A percentile compares a stretch with the other conserved stretches of the same genome.
These are phyloP conservation scores for Onychomys arenicola DNA, from an alignment of 2,797 vertebrate species.

Conservation along the genomic window DNA sequence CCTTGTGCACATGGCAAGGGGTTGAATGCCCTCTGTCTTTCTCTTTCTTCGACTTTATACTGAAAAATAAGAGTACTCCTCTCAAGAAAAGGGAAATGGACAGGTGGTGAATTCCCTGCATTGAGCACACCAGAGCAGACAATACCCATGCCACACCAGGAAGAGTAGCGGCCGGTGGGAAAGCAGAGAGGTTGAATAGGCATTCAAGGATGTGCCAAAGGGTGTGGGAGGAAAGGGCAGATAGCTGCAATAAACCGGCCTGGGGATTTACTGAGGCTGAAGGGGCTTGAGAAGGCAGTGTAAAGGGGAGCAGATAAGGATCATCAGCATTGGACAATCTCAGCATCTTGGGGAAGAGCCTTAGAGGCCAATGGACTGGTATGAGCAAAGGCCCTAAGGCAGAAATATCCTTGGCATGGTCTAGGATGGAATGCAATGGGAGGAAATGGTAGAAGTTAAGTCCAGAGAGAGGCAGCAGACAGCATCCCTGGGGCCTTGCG, in stretches of 20 bases:
- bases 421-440: background rate
- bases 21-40: background rate
- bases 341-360: background rate
- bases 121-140: background rate
- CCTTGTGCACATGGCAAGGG: accelerated
- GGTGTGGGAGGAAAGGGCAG: accelerated
- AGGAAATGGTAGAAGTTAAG: background rate
- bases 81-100: background rate
- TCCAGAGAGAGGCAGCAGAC: background rate
- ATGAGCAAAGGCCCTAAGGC: background rate
- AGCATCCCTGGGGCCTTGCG: background rate
- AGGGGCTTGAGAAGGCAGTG: background rate
- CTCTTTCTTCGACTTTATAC: slow-evolving; percentile 29
- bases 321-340: background rate
- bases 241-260: background rate
- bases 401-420: background rate
- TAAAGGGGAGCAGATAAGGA: background rate
- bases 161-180: background rate
- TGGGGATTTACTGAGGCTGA: background rate
- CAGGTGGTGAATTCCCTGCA: background rate
- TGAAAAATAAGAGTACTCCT: slow-evolving; percentile 55
- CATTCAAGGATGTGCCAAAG: background rate
- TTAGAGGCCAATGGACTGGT: background rate
- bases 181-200: background rate
- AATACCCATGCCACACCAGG: background rate